Conservation (phyloP, 2,888 invertebrate genomes). For the Blera fallax region DNA sequence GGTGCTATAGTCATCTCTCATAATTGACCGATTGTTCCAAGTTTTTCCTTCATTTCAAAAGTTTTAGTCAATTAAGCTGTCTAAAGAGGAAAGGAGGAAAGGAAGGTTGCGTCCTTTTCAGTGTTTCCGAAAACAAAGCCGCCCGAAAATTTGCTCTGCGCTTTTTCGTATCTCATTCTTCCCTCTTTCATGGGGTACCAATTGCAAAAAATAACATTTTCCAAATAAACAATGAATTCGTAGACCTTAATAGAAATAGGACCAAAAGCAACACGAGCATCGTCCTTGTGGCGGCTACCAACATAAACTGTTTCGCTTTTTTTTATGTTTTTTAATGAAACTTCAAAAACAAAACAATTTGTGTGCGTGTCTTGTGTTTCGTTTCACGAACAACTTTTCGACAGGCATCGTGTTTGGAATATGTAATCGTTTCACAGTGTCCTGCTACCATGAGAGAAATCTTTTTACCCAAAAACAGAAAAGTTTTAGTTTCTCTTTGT, state of each 20-base stretch:
- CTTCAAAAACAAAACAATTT: constrained; percentile 61
- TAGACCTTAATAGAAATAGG: background rate
- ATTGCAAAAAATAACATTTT: constrained; percentile 4
- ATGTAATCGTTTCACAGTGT: constrained; percentile 40
- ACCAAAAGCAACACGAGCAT: background rate
- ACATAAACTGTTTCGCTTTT: background rate
- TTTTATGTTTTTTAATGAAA: constrained; percentile 18
- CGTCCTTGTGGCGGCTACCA: background rate
- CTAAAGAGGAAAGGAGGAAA: background rate
- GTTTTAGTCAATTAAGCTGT: constrained; percentile 38
- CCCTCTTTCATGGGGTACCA: background rate
- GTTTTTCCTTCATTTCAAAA: constrained; percentile 22
- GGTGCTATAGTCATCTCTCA: background rate
- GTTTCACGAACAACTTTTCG: constrained; percentile 31
- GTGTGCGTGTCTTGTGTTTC: constrained; percentile 43
- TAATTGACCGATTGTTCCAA: constrained; percentile 32
- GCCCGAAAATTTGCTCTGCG: background rate
- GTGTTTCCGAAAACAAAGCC: background rate
- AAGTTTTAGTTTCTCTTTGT: constrained; percentile 5
- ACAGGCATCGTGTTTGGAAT: constrained; percentile 58
- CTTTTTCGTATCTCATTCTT: background rate
- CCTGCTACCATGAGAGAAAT: background rate
- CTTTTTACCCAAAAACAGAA: background rate
- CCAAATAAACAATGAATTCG: background rate
- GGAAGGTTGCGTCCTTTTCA: constrained; percentile 7